Percentiles rank a stretch among this genome's conserved stretches.
Evolutionary conservation across 2,888 invertebrate genomes (phyloP).

Genomic region (Mythimna pallens): DNA sequence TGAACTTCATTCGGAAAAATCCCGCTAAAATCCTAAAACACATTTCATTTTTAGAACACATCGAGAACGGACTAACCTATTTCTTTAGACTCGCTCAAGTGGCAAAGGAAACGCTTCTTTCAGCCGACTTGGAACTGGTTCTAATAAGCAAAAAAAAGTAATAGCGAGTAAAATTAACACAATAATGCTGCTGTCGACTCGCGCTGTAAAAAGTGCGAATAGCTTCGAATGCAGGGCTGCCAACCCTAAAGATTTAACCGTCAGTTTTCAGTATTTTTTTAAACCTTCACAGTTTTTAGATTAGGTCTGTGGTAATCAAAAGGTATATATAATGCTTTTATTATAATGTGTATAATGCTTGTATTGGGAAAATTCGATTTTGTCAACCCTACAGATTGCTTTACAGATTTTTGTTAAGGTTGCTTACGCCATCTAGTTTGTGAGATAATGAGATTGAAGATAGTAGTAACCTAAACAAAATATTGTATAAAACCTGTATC

Average conservation of each 20-base stretch:
- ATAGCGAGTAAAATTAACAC: slow-evolving; percentile 64
- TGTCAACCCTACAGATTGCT: no score
- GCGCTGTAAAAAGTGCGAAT: slow-evolving; percentile 69
- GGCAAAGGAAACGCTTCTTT: slow-evolving; percentile 58
- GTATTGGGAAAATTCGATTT: no score
- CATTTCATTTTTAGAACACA: slow-evolving; percentile 20
- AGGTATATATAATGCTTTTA: no score
- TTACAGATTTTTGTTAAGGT: no score
- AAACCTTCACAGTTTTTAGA: not conserved
- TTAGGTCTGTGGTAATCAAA: not conserved
- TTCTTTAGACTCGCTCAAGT: slow-evolving; percentile 43
- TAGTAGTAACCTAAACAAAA: no score
- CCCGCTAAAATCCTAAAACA: slow-evolving; percentile 2
- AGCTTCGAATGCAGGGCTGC: slow-evolving; percentile 57
- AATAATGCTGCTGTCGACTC: slow-evolving; percentile 62
- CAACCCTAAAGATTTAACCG: not conserved
- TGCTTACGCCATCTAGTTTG: no score
- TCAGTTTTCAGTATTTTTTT: not conserved
- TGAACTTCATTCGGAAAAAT: no score
- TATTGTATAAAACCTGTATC: no score
- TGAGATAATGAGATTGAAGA: no score
- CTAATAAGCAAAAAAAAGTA: slow-evolving; percentile 47
- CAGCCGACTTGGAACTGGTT: slow-evolving; percentile 56
- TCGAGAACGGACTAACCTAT: slow-evolving; percentile 47
- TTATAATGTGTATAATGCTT: no score